Evolutionary conservation across 1,140 invertebrate species (phyloP).

Genomic region (Zelostemma sp.): DNA sequence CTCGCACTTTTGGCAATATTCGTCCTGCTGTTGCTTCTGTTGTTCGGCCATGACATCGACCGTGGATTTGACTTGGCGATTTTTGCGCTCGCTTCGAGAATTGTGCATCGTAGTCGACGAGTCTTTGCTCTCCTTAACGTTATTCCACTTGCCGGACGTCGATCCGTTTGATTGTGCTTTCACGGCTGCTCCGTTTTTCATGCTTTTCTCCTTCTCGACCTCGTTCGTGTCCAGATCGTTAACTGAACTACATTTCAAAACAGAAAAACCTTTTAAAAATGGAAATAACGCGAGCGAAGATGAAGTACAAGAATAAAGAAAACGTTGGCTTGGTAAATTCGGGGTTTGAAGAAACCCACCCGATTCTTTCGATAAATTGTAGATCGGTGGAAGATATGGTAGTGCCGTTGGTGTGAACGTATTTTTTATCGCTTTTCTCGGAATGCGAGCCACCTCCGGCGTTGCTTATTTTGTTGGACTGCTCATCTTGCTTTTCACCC

Average conservation of each 20-base stretch:
- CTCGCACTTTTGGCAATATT: conserved; percentile 73
- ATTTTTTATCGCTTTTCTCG: conserved; percentile 68
- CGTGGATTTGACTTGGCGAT: conserved; percentile 70
- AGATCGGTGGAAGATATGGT: conserved; percentile 66
- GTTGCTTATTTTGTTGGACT: conserved; percentile 63
- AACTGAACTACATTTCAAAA: conserved; percentile 63
- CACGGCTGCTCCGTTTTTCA: conserved; percentile 62
- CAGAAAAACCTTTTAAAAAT: conserved; percentile 44
- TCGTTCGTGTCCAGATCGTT: conserved; percentile 73
- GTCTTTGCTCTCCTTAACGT: conserved; percentile 69
- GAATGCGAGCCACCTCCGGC: conserved; percentile 60
- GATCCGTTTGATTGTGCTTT: conserved; percentile 66
- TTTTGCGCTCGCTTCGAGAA: conserved; percentile 73
- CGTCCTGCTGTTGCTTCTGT: conserved; percentile 74
- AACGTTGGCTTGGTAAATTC: too few relatives aligned
- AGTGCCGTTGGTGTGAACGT: conserved; percentile 70
- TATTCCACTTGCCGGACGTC: conserved; percentile 65
- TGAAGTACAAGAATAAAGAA: conserved; percentile 15
- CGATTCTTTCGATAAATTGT: conserved; percentile 72
- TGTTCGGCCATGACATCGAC: conserved; percentile 71
- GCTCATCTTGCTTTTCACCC: conserved; percentile 67
- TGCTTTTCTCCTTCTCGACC: conserved; percentile 72
- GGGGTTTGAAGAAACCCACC: conserved; percentile 53
- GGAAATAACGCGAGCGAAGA: conserved; percentile 24
- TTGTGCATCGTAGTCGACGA: conserved; percentile 70